phyloP scores from a whole-genome alignment of 1,140 invertebrate species.

The Drosophila rufa region DNA sequence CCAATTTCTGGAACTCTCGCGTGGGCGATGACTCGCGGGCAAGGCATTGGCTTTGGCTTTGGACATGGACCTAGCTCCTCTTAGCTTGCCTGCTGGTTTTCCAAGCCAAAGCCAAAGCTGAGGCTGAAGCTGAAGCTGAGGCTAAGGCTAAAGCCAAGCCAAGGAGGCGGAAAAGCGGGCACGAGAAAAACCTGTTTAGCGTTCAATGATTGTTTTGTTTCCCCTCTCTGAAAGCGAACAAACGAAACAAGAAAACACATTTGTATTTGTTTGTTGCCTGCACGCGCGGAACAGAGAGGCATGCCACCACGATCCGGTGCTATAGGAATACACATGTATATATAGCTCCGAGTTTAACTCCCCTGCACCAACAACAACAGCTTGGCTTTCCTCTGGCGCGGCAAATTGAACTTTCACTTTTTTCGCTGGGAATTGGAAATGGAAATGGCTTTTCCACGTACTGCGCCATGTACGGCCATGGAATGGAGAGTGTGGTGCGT shows the following conservation, averaged over 20 bases:
- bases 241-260: conserved; percentile 56
- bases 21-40: conserved; percentile 50
- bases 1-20: conserved; percentile 44
- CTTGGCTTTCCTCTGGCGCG: conserved; percentile 58
- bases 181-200: conserved; percentile 83
- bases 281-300: conserved; percentile 62
- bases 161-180: conserved; percentile 80
- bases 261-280: conserved; percentile 64
- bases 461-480: conserved; percentile 40
- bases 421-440: conserved; percentile 47
- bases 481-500: conserved; percentile 37
- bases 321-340: conserved; percentile 10
- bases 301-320: conserved; percentile 35
- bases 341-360: conserved; percentile 3
- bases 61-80: conserved; percentile 20
- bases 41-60: conserved; percentile 42
- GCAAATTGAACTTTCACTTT: conserved; percentile 81
- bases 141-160: conserved; percentile 13
- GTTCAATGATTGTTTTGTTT: conserved; percentile 75
- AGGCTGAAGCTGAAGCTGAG: background rate
- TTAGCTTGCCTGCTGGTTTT: conserved; percentile 38
- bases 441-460: conserved; percentile 60
- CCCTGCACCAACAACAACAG: conserved; percentile 4
- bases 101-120: background rate
- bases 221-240: conserved; percentile 5